Conservation (phyloP, 2,888 invertebrate species). For the Euproctis similis region DNA sequence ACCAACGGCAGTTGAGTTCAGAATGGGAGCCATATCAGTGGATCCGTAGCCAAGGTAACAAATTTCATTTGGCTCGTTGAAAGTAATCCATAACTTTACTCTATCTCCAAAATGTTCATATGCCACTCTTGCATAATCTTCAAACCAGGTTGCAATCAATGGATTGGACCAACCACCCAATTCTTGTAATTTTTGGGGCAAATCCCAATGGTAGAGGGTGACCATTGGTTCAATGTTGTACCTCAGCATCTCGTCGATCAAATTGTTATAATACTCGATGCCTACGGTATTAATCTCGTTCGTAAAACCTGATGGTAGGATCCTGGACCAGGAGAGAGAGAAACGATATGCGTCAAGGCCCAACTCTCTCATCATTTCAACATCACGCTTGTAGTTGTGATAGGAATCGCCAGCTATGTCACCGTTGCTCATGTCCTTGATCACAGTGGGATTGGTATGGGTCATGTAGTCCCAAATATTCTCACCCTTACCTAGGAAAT, state of each 20-base stretch:
- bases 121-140: slow-evolving; percentile 53
- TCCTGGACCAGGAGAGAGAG: slow-evolving; percentile 72
- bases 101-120: slow-evolving; percentile 58
- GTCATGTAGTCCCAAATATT: slow-evolving; percentile 47
- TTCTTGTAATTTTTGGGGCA: slow-evolving; percentile 65
- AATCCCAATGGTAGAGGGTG: slow-evolving; percentile 70
- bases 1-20: slow-evolving; percentile 50
- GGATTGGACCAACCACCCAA: slow-evolving; percentile 65
- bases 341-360: slow-evolving; percentile 64
- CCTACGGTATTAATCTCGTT: slow-evolving; percentile 77
- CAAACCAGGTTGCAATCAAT: slow-evolving; percentile 51
- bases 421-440: slow-evolving; percentile 58
- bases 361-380: slow-evolving; percentile 56
- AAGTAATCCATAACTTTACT: slow-evolving; percentile 72
- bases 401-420: slow-evolving; percentile 77
- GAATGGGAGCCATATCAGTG: slow-evolving; percentile 32
- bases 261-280: slow-evolving; percentile 77
- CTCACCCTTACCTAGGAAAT: slow-evolving; percentile 37
- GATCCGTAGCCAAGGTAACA: slow-evolving; percentile 54
- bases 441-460: slow-evolving; percentile 34
- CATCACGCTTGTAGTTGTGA: slow-evolving; percentile 76
- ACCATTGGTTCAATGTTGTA: slow-evolving; percentile 77
- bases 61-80: slow-evolving; percentile 67
- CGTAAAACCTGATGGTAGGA: slow-evolving; percentile 18
- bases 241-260: slow-evolving; percentile 75